Evolutionary conservation across 2,113 vertebrate species (phyloP).

Genomic region (Oncorhynchus mykiss): DNA sequence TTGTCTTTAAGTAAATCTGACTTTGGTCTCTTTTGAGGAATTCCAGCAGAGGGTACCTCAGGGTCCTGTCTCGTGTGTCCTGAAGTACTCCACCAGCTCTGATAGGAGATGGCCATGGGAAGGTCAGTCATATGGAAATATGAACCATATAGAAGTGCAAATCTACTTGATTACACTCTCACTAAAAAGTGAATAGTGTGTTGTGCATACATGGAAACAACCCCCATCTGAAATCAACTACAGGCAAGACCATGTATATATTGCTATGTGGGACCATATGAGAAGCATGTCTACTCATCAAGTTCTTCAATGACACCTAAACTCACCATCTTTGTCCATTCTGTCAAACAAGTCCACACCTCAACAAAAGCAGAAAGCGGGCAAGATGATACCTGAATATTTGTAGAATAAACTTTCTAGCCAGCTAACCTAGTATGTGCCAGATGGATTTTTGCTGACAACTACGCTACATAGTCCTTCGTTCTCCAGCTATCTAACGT

Average conservation of each 20-base stretch:
- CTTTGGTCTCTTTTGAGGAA: constrained; percentile 81
- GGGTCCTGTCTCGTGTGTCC: constrained; percentile 76
- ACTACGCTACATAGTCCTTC: no score
- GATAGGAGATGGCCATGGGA: constrained; percentile 3
- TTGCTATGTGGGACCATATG: no score
- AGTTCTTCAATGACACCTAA: neutral
- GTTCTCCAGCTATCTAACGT: neutral
- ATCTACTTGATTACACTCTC: no score
- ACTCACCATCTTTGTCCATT: neutral
- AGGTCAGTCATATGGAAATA: neutral
- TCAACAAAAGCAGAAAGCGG: neutral
- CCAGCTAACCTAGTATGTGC: neutral
- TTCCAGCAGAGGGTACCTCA: constrained; percentile 77
- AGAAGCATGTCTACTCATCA: no score
- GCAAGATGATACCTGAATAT: neutral
- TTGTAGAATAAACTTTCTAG: neutral
- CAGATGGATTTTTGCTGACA: neutral
- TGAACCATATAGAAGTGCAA: no score
- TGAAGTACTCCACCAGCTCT: constrained; percentile 79
- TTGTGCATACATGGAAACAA: no score
- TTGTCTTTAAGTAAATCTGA: neutral
- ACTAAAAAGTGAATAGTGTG: no score
- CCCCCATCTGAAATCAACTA: no score
- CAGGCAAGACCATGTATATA: no score
- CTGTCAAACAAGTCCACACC: neutral